phyloP scores from a whole-genome alignment of 2,797 vertebrate genomes.

The Alcedo quadribrachys region DNA sequence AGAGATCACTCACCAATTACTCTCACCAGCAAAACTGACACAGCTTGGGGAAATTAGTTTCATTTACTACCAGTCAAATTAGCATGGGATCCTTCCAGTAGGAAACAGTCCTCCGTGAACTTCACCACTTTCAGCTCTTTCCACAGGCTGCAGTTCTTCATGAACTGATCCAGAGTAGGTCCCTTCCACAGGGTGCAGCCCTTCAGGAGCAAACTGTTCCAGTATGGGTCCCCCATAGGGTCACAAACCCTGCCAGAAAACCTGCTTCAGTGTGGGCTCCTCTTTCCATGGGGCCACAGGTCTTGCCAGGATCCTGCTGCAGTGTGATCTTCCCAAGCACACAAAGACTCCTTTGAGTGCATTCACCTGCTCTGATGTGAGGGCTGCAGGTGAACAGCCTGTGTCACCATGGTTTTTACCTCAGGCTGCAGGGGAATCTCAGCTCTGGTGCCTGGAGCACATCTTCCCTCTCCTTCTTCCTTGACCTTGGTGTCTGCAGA shows the following conservation, averaged over 20 bases:
- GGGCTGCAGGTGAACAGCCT: too few species aligned
- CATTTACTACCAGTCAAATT: too few species aligned
- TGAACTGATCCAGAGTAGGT: background rate
- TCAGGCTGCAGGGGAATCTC: background rate
- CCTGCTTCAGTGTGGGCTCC: too few species aligned
- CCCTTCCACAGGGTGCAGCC: background rate
- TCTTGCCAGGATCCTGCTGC: too few species aligned
- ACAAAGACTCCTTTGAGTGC: background rate
- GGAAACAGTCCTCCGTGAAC: background rate
- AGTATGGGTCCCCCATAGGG: background rate
- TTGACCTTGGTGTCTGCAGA: background rate
- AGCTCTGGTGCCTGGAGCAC: fast-evolving
- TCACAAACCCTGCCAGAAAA: too few species aligned
- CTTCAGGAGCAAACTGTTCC: background rate
- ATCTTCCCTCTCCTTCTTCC: background rate
- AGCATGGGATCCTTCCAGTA: background rate
- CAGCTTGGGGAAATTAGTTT: too few species aligned
- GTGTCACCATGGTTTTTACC: too few species aligned
- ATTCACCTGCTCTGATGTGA: background rate
- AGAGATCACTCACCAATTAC: too few species aligned
- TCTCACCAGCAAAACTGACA: too few species aligned
- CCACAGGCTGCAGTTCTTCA: background rate
- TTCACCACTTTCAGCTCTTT: background rate
- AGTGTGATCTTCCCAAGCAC: too few species aligned
- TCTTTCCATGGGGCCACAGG: too few species aligned